Evolutionary conservation across 30 jellyfish, hydroid and myxozoan species (phyloP).

Genomic region (Turritopsis rubra): DNA sequence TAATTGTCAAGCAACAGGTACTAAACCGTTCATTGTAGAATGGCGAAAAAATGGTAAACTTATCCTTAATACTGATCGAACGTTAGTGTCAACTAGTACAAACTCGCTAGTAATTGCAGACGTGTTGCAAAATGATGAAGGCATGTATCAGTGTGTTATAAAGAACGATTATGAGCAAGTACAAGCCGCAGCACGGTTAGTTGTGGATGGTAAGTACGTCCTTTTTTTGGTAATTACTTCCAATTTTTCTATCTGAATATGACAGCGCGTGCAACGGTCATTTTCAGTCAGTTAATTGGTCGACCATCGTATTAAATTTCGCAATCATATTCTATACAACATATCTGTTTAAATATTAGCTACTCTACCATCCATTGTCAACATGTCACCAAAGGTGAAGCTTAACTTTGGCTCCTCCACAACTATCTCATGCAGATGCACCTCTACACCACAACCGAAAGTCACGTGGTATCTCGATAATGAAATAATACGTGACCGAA

Average conservation of each 20-base stretch:
- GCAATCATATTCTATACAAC: background rate
- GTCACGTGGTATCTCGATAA: conserved; percentile 71
- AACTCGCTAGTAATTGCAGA: conserved; percentile 22
- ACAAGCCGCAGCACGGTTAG: conserved; percentile 53
- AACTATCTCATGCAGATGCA: conserved; percentile 36
- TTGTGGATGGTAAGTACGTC: conserved; percentile 57
- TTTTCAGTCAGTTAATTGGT: background rate
- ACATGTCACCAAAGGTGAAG: background rate
- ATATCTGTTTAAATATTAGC: background rate
- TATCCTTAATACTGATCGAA: conserved; percentile 15
- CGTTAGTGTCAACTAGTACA: background rate
- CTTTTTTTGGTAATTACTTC: too few species aligned
- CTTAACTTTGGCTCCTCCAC: conserved; percentile 25
- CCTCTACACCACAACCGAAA: conserved; percentile 62
- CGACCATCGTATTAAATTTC: background rate
- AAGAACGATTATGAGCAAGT: conserved; percentile 51
- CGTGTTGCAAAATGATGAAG: conserved; percentile 59
- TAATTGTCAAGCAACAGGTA: conserved; percentile 66
- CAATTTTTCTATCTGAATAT: too few species aligned
- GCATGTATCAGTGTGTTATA: conserved; percentile 78
- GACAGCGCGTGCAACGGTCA: too few species aligned
- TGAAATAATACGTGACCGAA: conserved; percentile 3
- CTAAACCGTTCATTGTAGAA: conserved; percentile 32
- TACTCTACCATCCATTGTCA: conserved; percentile 12
- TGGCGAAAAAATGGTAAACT: conserved; percentile 76